These are phyloP conservation scores for Porites lutea DNA, from an alignment of 64 coral and sea anemone species.

Conservation along the genomic window DNA sequence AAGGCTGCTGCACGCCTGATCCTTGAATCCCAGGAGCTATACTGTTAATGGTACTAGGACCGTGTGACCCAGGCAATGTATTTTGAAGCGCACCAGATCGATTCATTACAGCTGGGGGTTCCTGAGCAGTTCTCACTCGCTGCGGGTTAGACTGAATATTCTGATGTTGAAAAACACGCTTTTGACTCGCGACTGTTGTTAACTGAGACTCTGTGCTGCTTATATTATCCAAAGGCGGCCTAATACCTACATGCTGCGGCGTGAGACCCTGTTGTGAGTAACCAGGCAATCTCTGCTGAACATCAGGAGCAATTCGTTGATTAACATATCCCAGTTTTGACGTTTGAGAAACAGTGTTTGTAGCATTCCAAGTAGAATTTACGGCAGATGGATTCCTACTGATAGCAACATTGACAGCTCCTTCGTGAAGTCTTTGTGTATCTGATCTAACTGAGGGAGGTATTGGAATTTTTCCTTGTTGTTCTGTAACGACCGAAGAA, in stretches of 20 bases:
- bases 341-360: background rate
- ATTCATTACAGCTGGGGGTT: background rate
- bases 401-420: background rate
- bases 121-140: constrained; percentile 2
- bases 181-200: background rate
- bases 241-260: background rate
- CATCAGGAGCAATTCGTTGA: background rate
- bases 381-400: background rate
- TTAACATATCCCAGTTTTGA: background rate
- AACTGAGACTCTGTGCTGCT: background rate
- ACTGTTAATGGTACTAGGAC: constrained; percentile 3
- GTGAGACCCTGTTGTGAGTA: background rate
- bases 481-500: background rate
- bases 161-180: constrained; percentile 24
- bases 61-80: background rate
- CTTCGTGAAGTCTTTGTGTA: background rate
- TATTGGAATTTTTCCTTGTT: constrained; percentile 44
- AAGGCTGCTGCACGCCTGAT: background rate
- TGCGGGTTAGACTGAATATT: background rate
- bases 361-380: constrained; percentile 19
- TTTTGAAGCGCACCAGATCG: background rate
- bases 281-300: background rate
- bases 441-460: constrained; percentile 30
- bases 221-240: background rate
- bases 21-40: background rate